These are phyloP conservation scores for Melanaphis sacchari DNA, from an alignment of 1,140 invertebrate genomes.

Conservation along the genomic window DNA sequence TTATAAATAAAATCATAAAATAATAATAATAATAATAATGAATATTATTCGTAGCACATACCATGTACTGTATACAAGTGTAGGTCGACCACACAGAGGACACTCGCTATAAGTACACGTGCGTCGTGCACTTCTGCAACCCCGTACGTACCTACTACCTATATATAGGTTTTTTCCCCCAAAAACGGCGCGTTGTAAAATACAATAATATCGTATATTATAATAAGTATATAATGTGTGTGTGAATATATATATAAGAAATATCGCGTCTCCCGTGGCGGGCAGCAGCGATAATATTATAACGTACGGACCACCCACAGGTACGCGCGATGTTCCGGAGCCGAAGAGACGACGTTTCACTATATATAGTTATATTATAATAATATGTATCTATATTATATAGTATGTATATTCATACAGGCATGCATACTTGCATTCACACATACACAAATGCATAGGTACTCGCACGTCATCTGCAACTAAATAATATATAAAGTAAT, in stretches of 20 bases:
- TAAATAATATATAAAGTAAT: background rate
- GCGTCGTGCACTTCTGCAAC: background rate
- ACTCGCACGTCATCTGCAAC: background rate
- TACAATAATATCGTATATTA: conserved; percentile 26
- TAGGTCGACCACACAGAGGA: background rate
- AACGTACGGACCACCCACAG: conserved; percentile 8
- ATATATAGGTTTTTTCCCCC: background rate
- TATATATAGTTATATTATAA: background rate
- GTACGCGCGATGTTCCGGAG: background rate
- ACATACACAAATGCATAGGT: background rate
- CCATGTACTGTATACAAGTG: background rate
- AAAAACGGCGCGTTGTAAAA: conserved; percentile 1
- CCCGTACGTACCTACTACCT: background rate
- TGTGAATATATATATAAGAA: background rate
- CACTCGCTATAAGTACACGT: background rate
- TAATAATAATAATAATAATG: background rate
- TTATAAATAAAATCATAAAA: background rate
- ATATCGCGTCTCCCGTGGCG: background rate
- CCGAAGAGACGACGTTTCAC: background rate
- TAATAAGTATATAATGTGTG: background rate
- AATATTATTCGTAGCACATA: conserved; percentile 1
- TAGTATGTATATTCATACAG: background rate
- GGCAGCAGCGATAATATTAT: conserved; percentile 14
- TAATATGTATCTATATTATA: background rate
- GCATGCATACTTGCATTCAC: too few relatives aligned